These are phyloP conservation scores for Lasioglossum malachurum DNA, from an alignment of 2,888 invertebrate genomes.

Conservation along the genomic window DNA sequence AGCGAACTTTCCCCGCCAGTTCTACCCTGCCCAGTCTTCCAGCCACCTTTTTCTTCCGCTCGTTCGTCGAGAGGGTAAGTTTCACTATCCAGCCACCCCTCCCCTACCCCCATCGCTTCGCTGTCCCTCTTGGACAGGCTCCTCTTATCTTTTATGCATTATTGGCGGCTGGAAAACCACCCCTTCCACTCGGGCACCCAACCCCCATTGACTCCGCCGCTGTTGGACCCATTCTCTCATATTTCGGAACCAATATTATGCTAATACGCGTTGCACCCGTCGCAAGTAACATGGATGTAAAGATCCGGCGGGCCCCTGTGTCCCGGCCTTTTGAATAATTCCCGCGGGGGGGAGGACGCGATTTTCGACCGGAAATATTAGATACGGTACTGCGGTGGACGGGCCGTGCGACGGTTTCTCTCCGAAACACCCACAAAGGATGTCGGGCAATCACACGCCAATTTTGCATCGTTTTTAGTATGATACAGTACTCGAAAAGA, in stretches of 20 bases:
- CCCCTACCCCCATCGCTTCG: slow-evolving; percentile 17
- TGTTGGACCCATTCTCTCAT: slow-evolving; percentile 71
- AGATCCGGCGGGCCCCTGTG: slow-evolving; percentile 23
- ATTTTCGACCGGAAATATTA: slow-evolving; percentile 32
- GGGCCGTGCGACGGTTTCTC: background rate
- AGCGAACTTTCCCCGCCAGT: slow-evolving; percentile 56
- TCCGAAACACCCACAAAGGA: background rate
- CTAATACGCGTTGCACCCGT: slow-evolving; percentile 72
- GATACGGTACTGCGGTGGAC: slow-evolving; percentile 6
- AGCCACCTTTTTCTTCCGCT: slow-evolving; percentile 38
- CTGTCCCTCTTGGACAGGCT: slow-evolving; percentile 63
- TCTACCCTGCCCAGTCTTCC: slow-evolving; percentile 14
- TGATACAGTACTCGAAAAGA: background rate
- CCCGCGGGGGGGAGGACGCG: background rate
- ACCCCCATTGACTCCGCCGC: background rate
- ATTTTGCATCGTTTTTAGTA: background rate
- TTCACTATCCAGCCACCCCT: slow-evolving; percentile 36
- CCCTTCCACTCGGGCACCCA: slow-evolving; percentile 19
- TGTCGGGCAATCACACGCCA: background rate
- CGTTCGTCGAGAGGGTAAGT: slow-evolving; percentile 60
- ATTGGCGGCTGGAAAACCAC: slow-evolving; percentile 67
- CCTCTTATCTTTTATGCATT: slow-evolving; percentile 82
- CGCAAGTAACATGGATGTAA: slow-evolving; percentile 51
- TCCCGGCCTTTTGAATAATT: slow-evolving; percentile 66
- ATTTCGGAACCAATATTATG: slow-evolving; percentile 81